Evolutionary conservation across 2,797 vertebrate species (phyloP).

Genomic region (Lagodon rhomboides): DNA sequence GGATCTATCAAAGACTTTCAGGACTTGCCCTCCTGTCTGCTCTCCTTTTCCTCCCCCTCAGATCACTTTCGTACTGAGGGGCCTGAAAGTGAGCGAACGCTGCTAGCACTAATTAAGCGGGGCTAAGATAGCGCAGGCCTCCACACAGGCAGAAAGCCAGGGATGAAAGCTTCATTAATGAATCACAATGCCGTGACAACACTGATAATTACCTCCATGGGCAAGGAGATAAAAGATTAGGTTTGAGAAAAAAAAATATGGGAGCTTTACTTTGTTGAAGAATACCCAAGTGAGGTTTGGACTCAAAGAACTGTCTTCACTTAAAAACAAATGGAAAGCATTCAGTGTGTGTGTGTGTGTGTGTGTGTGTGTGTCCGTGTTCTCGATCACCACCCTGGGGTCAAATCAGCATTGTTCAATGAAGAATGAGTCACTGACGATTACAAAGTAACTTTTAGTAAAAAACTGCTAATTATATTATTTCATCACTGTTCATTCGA

Average conservation of each 20-base stretch:
- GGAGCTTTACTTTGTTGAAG: conserved; percentile 35
- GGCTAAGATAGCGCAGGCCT: conserved; percentile 43
- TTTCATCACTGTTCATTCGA: not conserved
- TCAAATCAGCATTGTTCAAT: conserved; percentile 26
- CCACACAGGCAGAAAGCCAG: conserved; percentile 45
- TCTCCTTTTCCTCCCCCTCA: conserved; percentile 47
- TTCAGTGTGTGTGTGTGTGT: not conserved
- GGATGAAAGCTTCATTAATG: conserved; percentile 76
- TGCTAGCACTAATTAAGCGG: conserved; percentile 73
- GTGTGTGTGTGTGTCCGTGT: not conserved
- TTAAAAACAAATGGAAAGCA: not conserved
- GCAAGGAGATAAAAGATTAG: conserved; percentile 64
- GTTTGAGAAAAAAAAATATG: conserved; percentile 43
- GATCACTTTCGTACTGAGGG: conserved; percentile 53
- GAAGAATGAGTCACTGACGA: conserved; percentile 25
- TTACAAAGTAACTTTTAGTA: not conserved
- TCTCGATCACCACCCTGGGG: conserved; percentile 11
- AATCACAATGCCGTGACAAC: conserved; percentile 75
- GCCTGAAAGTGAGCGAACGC: conserved; percentile 53
- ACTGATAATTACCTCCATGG: conserved; percentile 75
- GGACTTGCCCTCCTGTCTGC: conserved; percentile 53
- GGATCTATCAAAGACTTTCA: conserved; percentile 58
- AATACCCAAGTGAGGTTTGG: conserved; percentile 33
- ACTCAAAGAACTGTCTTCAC: conserved; percentile 15
- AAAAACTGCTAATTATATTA: not conserved